Conservation (phyloP, 2,797 vertebrate species). For the Muscicapa striata region DNA sequence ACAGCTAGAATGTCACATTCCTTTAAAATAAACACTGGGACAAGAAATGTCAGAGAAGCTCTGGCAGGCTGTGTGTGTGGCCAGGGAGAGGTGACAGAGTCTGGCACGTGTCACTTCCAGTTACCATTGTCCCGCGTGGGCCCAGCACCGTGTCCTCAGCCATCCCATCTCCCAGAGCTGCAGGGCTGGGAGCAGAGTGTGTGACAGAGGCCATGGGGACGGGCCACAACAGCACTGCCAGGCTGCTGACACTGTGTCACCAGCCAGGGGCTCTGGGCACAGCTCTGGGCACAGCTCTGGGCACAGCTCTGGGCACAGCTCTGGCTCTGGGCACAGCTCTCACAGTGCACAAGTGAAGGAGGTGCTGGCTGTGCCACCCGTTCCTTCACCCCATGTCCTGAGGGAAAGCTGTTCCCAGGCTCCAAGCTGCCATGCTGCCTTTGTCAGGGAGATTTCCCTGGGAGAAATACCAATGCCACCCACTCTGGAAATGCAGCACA, state of each 20-base stretch:
- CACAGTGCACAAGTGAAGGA: accelerated
- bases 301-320: no score
- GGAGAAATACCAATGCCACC: accelerated
- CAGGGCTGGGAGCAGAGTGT: not conserved
- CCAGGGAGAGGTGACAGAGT: not conserved
- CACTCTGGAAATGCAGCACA: accelerated
- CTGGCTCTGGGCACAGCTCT: not conserved
- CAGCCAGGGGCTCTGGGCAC: not conserved
- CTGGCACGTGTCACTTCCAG: not conserved
- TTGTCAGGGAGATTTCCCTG: accelerated
- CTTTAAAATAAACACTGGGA: not conserved
- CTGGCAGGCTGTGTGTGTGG: not conserved
- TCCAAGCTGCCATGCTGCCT: not conserved
- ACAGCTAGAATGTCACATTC: not conserved
- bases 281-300: no score
- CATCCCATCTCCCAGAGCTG: not conserved
- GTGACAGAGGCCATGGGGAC: not conserved
- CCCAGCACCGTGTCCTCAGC: not conserved
- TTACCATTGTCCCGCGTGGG: accelerated
- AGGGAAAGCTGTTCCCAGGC: not conserved
- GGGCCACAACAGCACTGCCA: not conserved
- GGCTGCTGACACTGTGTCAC: not conserved
- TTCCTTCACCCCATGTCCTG: no score
- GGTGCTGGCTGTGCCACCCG: no score
- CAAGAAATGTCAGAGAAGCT: not conserved